Conservation (phyloP, 2,888 invertebrate species). For the Zygothrica quintamaculata region DNA sequence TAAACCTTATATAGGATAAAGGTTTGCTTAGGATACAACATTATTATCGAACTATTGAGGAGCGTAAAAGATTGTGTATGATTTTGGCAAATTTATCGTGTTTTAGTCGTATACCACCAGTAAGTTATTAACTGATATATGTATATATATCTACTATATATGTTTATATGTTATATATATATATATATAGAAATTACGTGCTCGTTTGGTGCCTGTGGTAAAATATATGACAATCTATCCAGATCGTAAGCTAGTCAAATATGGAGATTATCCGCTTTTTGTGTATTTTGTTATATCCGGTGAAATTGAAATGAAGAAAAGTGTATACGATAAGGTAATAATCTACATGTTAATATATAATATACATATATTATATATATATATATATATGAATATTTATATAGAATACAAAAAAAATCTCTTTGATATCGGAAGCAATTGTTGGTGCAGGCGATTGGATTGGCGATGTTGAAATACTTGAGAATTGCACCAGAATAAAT, state of each 20-base stretch:
- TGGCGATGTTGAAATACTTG: slow-evolving; percentile 80
- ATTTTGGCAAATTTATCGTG: slow-evolving; percentile 87
- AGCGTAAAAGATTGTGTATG: slow-evolving; percentile 86
- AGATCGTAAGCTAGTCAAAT: slow-evolving; percentile 87
- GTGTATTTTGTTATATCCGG: slow-evolving; percentile 89
- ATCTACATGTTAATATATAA: neutral
- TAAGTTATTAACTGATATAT: slow-evolving; percentile 40
- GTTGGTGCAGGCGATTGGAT: slow-evolving; percentile 79
- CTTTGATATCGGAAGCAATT: slow-evolving; percentile 64
- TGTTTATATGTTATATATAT: neutral
- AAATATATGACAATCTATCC: slow-evolving; percentile 87
- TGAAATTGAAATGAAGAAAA: slow-evolving; percentile 83
- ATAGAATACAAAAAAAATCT: slow-evolving; percentile 20
- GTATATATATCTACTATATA: neutral
- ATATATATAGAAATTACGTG: slow-evolving; percentile 86
- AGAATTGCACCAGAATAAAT: slow-evolving; percentile 54
- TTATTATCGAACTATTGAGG: slow-evolving; percentile 86
- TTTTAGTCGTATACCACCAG: slow-evolving; percentile 87
- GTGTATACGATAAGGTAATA: slow-evolving; percentile 76
- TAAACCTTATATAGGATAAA: slow-evolving; percentile 86
- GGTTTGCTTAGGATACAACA: slow-evolving; percentile 86
- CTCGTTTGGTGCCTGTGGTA: slow-evolving; percentile 87
- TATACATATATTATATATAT: neutral
- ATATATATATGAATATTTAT: neutral
- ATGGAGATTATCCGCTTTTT: slow-evolving; percentile 87